These are phyloP conservation scores for Phocoena phocoena DNA, from an alignment of 2,113 vertebrate species.

Conservation along the genomic window DNA sequence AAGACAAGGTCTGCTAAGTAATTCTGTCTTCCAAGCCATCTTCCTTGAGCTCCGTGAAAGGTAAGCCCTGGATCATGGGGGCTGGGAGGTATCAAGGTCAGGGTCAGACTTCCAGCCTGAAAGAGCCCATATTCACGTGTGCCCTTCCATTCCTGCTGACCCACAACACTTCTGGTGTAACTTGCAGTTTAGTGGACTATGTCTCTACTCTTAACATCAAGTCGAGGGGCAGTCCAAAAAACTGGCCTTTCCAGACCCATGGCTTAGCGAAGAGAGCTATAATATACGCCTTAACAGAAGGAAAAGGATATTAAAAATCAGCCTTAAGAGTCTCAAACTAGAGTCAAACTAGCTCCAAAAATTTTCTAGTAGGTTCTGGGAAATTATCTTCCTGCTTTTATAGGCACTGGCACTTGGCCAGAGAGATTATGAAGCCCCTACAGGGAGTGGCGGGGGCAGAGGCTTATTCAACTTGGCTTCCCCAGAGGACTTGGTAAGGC, in stretches of 20 bases:
- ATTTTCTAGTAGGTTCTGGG: constrained; percentile 53
- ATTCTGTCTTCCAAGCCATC: background rate
- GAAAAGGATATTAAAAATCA: background rate
- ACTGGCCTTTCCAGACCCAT: background rate
- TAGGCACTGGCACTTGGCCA: constrained; percentile 21
- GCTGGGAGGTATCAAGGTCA: background rate
- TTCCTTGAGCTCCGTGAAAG: background rate
- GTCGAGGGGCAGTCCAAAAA: background rate
- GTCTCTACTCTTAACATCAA: background rate
- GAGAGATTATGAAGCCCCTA: constrained; percentile 40
- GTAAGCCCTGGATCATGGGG: background rate
- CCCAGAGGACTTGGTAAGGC: background rate
- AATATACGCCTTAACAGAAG: background rate
- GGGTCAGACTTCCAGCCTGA: background rate
- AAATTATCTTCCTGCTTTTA: constrained; percentile 34
- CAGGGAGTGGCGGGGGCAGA: background rate
- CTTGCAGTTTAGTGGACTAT: background rate
- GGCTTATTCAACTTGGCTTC: constrained; percentile 39
- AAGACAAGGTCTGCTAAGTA: background rate
- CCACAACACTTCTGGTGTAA: background rate
- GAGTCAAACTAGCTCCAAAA: background rate
- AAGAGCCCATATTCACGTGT: background rate
- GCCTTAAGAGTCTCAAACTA: background rate
- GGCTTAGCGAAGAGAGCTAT: background rate
- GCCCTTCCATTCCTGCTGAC: background rate